These are phyloP conservation scores for Amphiprion ocellaris DNA, from an alignment of 2,113 vertebrate genomes.

Conservation along the genomic window DNA sequence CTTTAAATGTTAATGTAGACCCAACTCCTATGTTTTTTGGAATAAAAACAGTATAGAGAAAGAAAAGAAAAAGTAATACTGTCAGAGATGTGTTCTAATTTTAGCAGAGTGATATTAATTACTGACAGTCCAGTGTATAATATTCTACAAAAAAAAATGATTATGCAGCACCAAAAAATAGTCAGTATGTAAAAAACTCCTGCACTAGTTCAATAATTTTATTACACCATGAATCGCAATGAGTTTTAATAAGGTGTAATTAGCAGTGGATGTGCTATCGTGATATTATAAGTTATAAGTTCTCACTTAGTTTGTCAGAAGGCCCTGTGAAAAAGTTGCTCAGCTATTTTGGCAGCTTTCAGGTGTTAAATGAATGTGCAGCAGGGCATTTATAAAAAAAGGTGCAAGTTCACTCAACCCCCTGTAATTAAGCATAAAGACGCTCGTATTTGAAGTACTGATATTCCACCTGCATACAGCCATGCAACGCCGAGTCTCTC, in stretches of 20 bases:
- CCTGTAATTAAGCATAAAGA: constrained; percentile 26
- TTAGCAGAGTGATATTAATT: background rate
- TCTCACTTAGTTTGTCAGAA: background rate
- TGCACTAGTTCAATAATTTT: background rate
- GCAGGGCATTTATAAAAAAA: background rate
- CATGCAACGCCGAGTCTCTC: constrained; percentile 3
- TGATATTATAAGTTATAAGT: background rate
- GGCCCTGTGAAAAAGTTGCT: no score
- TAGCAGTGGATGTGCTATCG: background rate
- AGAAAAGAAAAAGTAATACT: no score
- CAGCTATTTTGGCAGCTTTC: background rate
- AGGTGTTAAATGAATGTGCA: background rate
- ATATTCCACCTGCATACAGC: constrained; percentile 19
- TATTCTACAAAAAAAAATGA: background rate
- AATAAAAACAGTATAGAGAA: no score
- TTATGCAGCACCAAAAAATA: background rate
- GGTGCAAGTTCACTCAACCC: background rate
- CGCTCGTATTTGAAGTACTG: constrained; percentile 17
- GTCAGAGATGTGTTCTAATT: background rate
- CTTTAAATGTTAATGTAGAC: no score
- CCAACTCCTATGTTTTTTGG: no score
- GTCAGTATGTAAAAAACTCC: background rate
- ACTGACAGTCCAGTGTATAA: background rate
- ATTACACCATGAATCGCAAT: background rate
- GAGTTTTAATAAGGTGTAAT: background rate